These are phyloP conservation scores for Laterallus jamaicensis DNA, from an alignment of 2,113 vertebrate species.

Conservation along the genomic window DNA sequence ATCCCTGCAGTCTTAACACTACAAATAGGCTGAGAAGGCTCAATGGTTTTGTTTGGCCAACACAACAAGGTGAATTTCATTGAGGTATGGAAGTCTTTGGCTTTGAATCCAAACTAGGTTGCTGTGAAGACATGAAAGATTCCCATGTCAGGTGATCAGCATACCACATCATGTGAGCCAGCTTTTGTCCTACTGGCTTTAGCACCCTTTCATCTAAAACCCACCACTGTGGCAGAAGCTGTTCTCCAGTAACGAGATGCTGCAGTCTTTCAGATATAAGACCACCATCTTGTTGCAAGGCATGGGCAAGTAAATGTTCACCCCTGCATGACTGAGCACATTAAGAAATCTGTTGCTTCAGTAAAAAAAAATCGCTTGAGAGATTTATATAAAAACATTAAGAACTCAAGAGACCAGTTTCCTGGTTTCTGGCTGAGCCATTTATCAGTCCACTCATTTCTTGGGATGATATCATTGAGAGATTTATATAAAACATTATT, in stretches of 20 bases:
- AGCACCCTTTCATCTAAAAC: not conserved
- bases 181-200: accelerated
- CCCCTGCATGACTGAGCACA: not conserved
- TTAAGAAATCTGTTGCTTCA: not conserved
- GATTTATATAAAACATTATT: conserved; percentile 52
- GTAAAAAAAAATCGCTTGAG: conserved; percentile 15
- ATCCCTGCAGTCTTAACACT: not conserved
- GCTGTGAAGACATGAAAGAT: not conserved
- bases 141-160: not conserved
- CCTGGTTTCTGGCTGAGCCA: conserved; percentile 16
- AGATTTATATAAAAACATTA: conserved; percentile 1
- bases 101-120: not conserved
- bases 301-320: not conserved
- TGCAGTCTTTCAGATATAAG: not conserved
- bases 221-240: not conserved
- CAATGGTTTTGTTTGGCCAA: not conserved
- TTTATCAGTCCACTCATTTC: conserved; percentile 38
- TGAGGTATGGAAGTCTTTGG: not conserved
- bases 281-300: not conserved
- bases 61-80: not conserved
- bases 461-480: conserved; percentile 4
- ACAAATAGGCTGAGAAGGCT: not conserved
- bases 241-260: not conserved
- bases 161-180: not conserved
- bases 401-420: conserved; percentile 24